Percentiles rank a stretch among this genome's conserved stretches.
Conservation (phyloP, 2,113 vertebrate species). For the Callorhinus ursinus region DNA sequence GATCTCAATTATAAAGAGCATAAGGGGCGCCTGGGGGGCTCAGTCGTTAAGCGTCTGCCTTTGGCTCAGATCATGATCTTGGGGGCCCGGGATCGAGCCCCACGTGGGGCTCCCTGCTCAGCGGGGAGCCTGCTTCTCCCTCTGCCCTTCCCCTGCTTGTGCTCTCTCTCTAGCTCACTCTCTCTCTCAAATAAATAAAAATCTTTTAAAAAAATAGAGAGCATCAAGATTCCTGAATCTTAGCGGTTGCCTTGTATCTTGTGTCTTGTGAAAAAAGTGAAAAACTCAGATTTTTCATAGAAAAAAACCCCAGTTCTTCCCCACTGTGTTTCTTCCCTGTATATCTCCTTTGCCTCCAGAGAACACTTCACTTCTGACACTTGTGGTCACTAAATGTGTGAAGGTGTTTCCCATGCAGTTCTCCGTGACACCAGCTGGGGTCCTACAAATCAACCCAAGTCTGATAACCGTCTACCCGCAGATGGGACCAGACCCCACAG, state of each 20-base stretch:
- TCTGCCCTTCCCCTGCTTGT: too few relatives aligned
- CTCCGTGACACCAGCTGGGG: background rate
- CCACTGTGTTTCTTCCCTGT: background rate
- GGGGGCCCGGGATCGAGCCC: too few relatives aligned
- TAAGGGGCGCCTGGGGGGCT: too few relatives aligned
- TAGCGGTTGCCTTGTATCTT: background rate
- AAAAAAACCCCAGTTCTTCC: background rate
- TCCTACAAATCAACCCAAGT: background rate
- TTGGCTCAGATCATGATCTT: too few relatives aligned
- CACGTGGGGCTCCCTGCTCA: too few relatives aligned
- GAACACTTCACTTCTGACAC: background rate
- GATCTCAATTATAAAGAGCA: background rate
- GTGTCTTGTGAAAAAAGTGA: background rate
- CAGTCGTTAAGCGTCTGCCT: too few relatives aligned
- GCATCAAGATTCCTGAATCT: background rate
- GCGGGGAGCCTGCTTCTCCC: too few relatives aligned
- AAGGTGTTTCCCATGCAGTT: background rate
- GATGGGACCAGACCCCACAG: background rate
- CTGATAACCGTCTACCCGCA: fast-evolving
- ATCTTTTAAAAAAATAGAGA: background rate
- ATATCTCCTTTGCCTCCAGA: background rate
- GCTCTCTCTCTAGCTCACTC: too few relatives aligned
- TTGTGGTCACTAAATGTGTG: background rate
- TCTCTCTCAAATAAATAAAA: too few relatives aligned
- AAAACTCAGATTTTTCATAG: background rate